Base-by-base conservation (phyloP, 2,888 invertebrate genomes). In the Chrysopilus asiliformis region DNA sequence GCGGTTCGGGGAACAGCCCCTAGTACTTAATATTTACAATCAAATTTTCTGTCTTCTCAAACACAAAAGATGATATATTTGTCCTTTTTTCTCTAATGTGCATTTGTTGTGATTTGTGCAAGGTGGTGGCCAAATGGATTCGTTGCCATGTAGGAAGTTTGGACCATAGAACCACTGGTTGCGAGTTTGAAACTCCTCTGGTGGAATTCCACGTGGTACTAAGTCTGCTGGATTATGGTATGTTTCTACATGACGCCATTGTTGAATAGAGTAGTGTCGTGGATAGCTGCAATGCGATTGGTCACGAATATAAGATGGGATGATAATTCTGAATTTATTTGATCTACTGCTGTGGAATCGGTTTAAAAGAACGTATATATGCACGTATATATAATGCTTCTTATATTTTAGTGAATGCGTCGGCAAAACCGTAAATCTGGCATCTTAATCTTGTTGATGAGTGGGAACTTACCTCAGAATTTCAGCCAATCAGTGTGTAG, bases 141-240 rank as follows among this genome's bases (percentile, higher is more conserved):
- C 34, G n/a, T 4, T 27, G 10, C 27, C 34, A 9, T 34, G 34
- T 8, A 34, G 12, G 19, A 27, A 34, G 12, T 5, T 2, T 9
- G 39, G 40, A 18, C 40, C 42, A 31, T 42, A 38, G 27, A 37
- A 38, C 41, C 38, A 44, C n/a, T 41, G 15, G 14, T 8, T 38
- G 18, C 34, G 30, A 16, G 34, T n/a, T 10, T 17, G 26, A 13
- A 44, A 24, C 26, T 38, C 32, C n/a, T 35, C 27, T 38, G 40
- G 39, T 13, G 20, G 19, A 3, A 42, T 34, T 20, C 39, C 34
- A 31, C 38, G 34, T 22, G 36, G 39, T 5, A 44, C 24, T 8
- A 36, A 24, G 27, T 42, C 41, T 12, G 35, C 40, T 28, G 41
- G 36, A 36, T 43, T 41, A 5, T 41, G 27, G 2, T 26, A 17